These are phyloP conservation scores for Kryphioiulus occultus DNA, from an alignment of 2,888 invertebrate genomes.

Conservation along the genomic window DNA sequence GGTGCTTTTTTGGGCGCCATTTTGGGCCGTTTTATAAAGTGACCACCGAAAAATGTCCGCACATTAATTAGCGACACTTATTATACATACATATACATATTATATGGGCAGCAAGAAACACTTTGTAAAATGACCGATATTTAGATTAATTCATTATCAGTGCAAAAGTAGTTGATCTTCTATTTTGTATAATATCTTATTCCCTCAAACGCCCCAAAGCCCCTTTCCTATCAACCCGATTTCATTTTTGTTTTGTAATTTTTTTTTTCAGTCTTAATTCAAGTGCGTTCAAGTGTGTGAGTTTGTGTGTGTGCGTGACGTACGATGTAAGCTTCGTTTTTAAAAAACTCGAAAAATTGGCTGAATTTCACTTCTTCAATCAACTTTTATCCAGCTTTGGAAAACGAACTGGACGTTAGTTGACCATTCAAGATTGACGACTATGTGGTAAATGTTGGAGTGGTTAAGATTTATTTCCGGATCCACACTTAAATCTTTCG, in stretches of 20 bases:
- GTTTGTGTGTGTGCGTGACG: too few relatives aligned
- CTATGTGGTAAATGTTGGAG: too few relatives aligned
- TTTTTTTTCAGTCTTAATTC: background rate
- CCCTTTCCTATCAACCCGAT: background rate
- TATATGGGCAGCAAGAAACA: background rate
- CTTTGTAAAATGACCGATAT: constrained; percentile 23
- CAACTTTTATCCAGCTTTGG: too few relatives aligned
- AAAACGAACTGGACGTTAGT: too few relatives aligned
- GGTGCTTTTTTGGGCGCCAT: background rate
- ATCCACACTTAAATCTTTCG: too few relatives aligned
- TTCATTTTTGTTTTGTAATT: background rate
- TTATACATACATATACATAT: background rate
- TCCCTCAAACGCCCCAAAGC: background rate
- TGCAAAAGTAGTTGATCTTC: constrained; percentile 9
- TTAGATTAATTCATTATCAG: background rate
- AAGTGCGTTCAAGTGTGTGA: too few relatives aligned
- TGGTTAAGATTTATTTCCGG: too few relatives aligned
- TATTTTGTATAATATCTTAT: constrained; percentile 23
- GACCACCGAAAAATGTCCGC: background rate
- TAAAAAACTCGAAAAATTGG: too few relatives aligned
- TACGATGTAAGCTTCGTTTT: too few relatives aligned
- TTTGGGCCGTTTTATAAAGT: background rate
- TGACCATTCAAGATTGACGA: too few relatives aligned
- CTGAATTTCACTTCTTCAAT: too few relatives aligned
- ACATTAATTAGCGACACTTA: background rate